These are phyloP conservation scores for Neosilurus hyrtlii DNA, from an alignment of 2,797 vertebrate genomes.

Conservation along the genomic window DNA sequence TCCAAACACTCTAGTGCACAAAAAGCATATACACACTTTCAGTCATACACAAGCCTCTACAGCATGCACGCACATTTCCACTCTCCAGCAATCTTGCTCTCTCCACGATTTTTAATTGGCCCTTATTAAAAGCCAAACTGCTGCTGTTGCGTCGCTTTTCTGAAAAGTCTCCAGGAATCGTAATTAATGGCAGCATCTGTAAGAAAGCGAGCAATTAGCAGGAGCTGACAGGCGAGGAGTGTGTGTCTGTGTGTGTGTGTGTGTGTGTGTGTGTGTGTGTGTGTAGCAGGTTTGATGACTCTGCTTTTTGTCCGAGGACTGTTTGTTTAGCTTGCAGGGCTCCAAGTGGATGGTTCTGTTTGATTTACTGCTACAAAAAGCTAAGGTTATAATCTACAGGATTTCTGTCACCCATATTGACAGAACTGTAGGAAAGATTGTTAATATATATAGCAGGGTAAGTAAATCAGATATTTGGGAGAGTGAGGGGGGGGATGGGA, in stretches of 20 bases:
- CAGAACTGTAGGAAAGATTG: constrained; percentile 24
- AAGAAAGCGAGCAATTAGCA: constrained; percentile 53
- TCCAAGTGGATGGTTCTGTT: constrained; percentile 36
- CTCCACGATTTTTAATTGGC: constrained; percentile 50
- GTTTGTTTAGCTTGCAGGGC: constrained; percentile 50
- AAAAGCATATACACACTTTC: constrained; percentile 15
- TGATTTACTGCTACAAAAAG: constrained; percentile 29
- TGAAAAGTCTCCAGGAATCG: constrained; percentile 51
- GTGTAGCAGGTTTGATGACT: constrained; percentile 45
- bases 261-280: not conserved
- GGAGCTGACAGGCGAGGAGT: constrained; percentile 46
- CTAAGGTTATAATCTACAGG: constrained; percentile 18
- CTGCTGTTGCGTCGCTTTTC: constrained; percentile 44
- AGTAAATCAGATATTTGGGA: constrained; percentile 15
- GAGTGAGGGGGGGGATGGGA: not conserved
- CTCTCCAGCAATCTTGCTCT: constrained; percentile 43
- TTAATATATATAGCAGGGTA: constrained; percentile 30
- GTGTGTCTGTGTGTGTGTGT: constrained; percentile 6
- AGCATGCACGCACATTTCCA: constrained; percentile 11
- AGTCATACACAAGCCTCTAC: constrained; percentile 37
- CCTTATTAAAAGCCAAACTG: constrained; percentile 53
- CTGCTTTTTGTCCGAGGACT: constrained; percentile 37
- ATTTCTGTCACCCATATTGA: constrained; percentile 34
- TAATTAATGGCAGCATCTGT: constrained; percentile 54
- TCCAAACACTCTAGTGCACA: constrained; percentile 14